Base-by-base conservation (phyloP, 2,797 vertebrate genomes). In the Eospalax fontanierii region DNA sequence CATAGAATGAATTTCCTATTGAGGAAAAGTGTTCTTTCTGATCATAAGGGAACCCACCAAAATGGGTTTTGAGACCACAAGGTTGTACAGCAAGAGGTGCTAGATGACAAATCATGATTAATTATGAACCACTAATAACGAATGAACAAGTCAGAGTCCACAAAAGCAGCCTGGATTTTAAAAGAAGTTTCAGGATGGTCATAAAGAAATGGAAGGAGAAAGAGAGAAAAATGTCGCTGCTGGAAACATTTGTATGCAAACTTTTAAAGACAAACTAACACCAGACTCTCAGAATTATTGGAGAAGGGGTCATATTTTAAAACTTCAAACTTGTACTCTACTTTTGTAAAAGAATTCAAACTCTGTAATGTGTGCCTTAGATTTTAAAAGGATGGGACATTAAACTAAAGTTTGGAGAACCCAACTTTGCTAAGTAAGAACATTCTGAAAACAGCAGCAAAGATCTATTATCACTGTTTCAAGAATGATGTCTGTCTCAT, bases 11-110 rank as follows among this genome's bases (percentile, higher is more conserved):
- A 95, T 95, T 96, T 96, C 79, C 93, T 87, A 87, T 73, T 83
- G 85, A 95, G 88, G 93, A 66, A 96, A 95, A 96, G 91, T 74
- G 57, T 94, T 96, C 95, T 82, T 93, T 96, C 76, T 87, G 88
- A 96, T 93, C 80, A 85, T 75, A 86, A 96, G 89, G 81, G 74
- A 94, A 92, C 66, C 71, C 70, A 90, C 73, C 59, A 59, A 87
- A 79, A 94, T 66, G 96, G 92, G 73, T 93, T 76, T 57, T 92
- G 70, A 87, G 57, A 79, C 30, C 71, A 63, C 81, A 81, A 61
- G 86, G 71, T 40, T 83, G 93, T 74, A 81, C 46, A 38, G 84
- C 89, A 81, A 94, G 94, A 85, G 54, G 87, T 74, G 21, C 65
- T 73, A 63, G 0, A 0, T 82, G 38, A 84, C 38, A 90, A 68